phyloP scores from a whole-genome alignment of 30 jellyfish, hydroid and myxozoan species.

The Chrysaora quinquecirrha region DNA sequence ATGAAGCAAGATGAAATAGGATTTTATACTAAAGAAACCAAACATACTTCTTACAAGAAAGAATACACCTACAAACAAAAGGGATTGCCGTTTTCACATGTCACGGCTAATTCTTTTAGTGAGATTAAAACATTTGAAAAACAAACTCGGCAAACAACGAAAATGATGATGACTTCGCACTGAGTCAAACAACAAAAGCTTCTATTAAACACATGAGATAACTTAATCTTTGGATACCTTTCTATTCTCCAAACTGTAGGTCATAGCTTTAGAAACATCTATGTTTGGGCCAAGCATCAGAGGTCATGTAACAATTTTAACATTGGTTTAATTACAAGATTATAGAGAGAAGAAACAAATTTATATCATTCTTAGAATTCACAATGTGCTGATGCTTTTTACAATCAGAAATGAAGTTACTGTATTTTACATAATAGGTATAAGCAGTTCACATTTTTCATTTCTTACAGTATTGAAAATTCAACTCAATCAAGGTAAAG shows the following conservation, averaged over 20 bases:
- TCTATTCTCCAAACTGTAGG: conserved; percentile 59
- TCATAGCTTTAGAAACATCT: too few species aligned
- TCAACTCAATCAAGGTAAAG: too few species aligned
- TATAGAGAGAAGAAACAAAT: too few species aligned
- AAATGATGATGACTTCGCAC: conserved; percentile 11
- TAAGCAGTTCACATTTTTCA: too few species aligned
- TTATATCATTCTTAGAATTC: too few species aligned
- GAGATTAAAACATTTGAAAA: conserved; percentile 62
- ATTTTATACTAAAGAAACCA: conserved; percentile 56
- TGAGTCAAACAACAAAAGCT: conserved; percentile 58
- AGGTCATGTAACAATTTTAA: too few species aligned
- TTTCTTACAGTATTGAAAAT: too few species aligned
- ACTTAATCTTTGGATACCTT: conserved; percentile 53
- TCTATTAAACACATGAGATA: conserved; percentile 60
- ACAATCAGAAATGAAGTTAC: too few species aligned
- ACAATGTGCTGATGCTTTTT: too few species aligned
- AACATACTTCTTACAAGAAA: conserved; percentile 36
- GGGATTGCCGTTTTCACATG: conserved; percentile 69
- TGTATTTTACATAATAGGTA: too few species aligned
- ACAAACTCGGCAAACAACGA: conserved; percentile 59
- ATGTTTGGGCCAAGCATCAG: too few species aligned
- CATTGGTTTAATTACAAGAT: too few species aligned
- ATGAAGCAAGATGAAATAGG: conserved; percentile 69
- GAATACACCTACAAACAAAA: conserved; percentile 50
- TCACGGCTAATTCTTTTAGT: conserved; percentile 75